phyloP scores from a whole-genome alignment of 2,888 invertebrate species.

The Scaptomyza parva region DNA sequence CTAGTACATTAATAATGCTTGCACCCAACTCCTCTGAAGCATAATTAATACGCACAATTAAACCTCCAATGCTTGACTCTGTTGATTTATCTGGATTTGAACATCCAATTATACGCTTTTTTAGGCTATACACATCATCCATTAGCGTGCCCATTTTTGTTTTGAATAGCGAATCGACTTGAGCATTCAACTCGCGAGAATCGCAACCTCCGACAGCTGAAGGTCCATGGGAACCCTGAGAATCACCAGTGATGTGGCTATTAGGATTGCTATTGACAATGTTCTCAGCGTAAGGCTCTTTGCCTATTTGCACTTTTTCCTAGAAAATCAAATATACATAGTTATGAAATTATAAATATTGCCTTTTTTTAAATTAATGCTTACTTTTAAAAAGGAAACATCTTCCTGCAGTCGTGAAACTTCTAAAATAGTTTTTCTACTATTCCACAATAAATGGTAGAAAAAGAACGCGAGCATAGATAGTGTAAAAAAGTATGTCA shows the following conservation, averaged over 20 bases:
- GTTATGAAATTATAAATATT: too few relatives aligned
- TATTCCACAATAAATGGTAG: conserved; percentile 40
- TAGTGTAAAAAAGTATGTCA: conserved; percentile 48
- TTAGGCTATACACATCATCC: conserved; percentile 74
- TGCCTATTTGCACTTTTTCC: not conserved
- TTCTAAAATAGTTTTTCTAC: conserved; percentile 18
- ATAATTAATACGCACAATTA: conserved; percentile 60
- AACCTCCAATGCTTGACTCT: not conserved
- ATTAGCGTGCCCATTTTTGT: conserved; percentile 65
- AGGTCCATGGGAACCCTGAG: too few relatives aligned
- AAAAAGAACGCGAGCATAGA: conserved; percentile 46
- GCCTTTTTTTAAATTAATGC: not conserved
- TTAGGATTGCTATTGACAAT: not conserved
- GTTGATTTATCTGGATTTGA: not conserved
- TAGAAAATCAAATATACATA: not conserved
- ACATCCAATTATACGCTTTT: conserved; percentile 60
- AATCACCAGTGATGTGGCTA: not conserved
- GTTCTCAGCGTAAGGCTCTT: not conserved
- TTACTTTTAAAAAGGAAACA: conserved; percentile 49
- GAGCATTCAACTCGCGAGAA: conserved; percentile 25
- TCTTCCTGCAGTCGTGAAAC: conserved; percentile 39
- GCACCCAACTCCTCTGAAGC: conserved; percentile 78
- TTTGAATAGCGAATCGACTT: conserved; percentile 63
- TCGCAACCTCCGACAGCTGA: conserved; percentile 22
- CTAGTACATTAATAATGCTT: conserved; percentile 53